phyloP scores from a whole-genome alignment of 2,888 invertebrate genomes.

The Andrena praecox region DNA sequence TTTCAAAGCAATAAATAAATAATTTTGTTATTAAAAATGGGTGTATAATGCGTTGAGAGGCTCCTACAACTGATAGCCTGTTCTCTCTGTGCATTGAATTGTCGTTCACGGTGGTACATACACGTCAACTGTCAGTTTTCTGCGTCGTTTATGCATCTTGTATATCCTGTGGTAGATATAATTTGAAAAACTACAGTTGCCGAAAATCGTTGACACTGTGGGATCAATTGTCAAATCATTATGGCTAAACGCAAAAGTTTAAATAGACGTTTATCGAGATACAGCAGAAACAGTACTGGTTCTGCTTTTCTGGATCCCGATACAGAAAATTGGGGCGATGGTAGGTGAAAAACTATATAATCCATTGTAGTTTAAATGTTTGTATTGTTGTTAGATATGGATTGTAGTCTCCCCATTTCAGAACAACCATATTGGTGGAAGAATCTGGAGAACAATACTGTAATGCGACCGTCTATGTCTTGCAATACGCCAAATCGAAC shows the following conservation, averaged over 20 bases:
- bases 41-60: too few relatives aligned
- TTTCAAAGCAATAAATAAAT: too few relatives aligned
- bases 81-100: too few relatives aligned
- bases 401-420: conserved; percentile 23
- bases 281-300: conserved; percentile 27
- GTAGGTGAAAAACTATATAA: conserved; percentile 35
- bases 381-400: neutral
- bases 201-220: neutral
- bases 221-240: neutral
- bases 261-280: conserved; percentile 45
- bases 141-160: too few relatives aligned
- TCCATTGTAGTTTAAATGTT: neutral
- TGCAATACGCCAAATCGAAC: conserved; percentile 38
- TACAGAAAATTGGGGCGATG: conserved; percentile 44
- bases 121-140: too few relatives aligned
- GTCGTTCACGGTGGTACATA: too few relatives aligned
- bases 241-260: conserved; percentile 62
- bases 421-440: conserved; percentile 65
- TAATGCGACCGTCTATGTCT: conserved; percentile 24
- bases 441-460: conserved; percentile 58
- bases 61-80: too few relatives aligned
- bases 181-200: too few relatives aligned
- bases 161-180: too few relatives aligned
- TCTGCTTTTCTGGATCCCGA: conserved; percentile 63
- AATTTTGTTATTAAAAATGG: too few relatives aligned